Evolutionary conservation across 2,797 vertebrate species (phyloP).

Genomic region (Mormyrus proboscirostris): DNA sequence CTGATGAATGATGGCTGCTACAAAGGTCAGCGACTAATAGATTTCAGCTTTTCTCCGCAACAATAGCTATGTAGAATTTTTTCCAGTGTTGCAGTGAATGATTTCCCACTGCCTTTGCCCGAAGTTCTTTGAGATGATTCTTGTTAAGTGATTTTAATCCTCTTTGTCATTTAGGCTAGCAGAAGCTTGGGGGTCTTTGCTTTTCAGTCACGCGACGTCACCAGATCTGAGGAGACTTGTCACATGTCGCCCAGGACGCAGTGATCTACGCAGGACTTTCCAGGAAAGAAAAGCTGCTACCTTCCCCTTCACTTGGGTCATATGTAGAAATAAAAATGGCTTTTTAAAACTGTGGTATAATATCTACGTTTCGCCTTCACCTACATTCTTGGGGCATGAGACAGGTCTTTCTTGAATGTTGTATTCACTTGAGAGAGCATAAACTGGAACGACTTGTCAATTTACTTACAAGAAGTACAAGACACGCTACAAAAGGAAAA

Average conservation of each 20-base stretch:
- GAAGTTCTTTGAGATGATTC: not conserved
- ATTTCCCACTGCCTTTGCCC: not conserved
- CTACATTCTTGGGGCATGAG: not conserved
- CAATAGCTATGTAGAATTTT: not conserved
- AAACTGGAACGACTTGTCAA: not conserved
- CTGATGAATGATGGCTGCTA: not conserved
- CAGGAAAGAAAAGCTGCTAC: not conserved
- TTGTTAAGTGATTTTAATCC: not conserved
- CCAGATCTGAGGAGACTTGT: not conserved
- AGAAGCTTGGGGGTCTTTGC: not conserved
- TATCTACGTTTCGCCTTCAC: not conserved
- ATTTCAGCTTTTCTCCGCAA: not conserved
- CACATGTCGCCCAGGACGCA: not conserved
- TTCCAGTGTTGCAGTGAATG: not conserved
- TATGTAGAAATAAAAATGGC: not conserved
- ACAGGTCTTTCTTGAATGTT: not conserved
- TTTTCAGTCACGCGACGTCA: not conserved
- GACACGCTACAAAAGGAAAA: not conserved
- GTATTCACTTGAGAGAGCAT: not conserved
- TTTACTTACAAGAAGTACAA: not conserved
- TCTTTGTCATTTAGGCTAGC: constrained; percentile 5
- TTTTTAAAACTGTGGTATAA: not conserved
- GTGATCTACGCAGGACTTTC: not conserved
- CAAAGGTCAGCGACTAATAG: not conserved
- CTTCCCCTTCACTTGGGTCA: not conserved